Percentiles rank a stretch among this genome's conserved stretches.
Evolutionary conservation across 1,140 invertebrate species (phyloP).

Genomic region (Cydia fagiglandana): DNA sequence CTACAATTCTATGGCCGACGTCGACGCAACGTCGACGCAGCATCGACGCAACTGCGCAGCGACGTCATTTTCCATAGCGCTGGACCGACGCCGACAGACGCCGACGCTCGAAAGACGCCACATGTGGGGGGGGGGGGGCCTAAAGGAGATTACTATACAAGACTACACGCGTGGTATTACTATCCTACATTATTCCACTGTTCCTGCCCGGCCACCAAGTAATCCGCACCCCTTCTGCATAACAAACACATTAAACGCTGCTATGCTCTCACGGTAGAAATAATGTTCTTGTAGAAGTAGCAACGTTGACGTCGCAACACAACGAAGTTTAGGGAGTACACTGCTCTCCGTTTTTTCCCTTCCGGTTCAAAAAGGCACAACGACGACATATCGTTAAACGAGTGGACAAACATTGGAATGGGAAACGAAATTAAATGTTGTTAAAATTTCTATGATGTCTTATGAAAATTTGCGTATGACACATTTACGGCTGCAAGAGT

Average conservation of each 20-base stretch:
- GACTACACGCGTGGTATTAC: too few species aligned
- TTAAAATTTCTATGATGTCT: neutral
- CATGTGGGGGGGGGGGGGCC: too few species aligned
- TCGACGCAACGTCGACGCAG: too few species aligned
- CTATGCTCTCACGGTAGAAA: neutral
- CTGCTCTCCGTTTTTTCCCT: constrained; percentile 22
- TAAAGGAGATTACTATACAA: too few species aligned
- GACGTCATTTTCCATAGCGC: too few species aligned
- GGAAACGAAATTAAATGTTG: neutral
- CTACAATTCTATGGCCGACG: too few species aligned
- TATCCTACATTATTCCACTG: too few species aligned
- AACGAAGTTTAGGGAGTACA: constrained; percentile 13
- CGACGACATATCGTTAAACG: constrained; percentile 9
- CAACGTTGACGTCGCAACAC: constrained; percentile 8
- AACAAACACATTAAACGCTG: constrained; percentile 31
- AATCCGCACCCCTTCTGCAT: too few species aligned
- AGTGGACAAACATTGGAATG: constrained; percentile 9
- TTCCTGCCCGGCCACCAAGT: too few species aligned
- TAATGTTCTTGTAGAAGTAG: neutral
- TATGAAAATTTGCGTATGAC: constrained; percentile 34
- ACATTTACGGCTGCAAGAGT: constrained; percentile 17
- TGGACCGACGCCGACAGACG: too few species aligned
- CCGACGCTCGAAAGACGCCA: too few species aligned
- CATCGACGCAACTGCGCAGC: too few species aligned
- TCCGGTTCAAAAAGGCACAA: constrained; percentile 26